These are phyloP conservation scores for Puffinus mauretanicus DNA, from an alignment of 2,113 vertebrate species.

Conservation along the genomic window DNA sequence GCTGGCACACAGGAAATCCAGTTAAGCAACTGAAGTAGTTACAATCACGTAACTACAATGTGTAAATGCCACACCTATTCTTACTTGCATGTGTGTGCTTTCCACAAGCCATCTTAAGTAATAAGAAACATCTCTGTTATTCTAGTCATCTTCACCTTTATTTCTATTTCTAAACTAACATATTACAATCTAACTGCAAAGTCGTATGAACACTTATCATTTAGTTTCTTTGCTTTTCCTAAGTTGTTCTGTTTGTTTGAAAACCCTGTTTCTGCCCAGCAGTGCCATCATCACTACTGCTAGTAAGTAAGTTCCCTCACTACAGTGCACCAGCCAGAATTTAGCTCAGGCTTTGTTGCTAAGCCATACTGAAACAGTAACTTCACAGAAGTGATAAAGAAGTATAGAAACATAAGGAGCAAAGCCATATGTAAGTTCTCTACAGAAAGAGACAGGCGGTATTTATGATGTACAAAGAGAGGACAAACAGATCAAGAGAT, in stretches of 20 bases:
- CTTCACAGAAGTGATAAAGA: background rate
- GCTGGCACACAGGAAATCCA: background rate
- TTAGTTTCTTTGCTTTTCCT: background rate
- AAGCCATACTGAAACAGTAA: background rate
- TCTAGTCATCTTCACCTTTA: background rate
- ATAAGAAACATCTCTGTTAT: background rate
- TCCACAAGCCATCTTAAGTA: background rate
- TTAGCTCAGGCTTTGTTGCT: background rate
- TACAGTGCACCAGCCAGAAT: background rate
- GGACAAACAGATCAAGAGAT: background rate
- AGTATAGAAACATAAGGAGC: background rate
- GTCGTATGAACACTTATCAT: background rate
- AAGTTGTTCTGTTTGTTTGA: background rate
- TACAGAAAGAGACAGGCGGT: background rate
- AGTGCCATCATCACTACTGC: background rate
- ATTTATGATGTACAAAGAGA: background rate
- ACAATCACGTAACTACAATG: rapidly evolving
- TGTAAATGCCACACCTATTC: background rate
- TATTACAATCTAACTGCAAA: background rate
- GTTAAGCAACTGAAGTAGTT: background rate
- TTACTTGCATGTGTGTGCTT: background rate
- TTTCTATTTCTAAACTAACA: background rate
- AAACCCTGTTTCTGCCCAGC: background rate
- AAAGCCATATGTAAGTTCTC: background rate
- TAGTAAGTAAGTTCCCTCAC: background rate